Evolutionary conservation across 1,140 invertebrate species (phyloP).

Genomic region (Penaeus vannamei): DNA sequence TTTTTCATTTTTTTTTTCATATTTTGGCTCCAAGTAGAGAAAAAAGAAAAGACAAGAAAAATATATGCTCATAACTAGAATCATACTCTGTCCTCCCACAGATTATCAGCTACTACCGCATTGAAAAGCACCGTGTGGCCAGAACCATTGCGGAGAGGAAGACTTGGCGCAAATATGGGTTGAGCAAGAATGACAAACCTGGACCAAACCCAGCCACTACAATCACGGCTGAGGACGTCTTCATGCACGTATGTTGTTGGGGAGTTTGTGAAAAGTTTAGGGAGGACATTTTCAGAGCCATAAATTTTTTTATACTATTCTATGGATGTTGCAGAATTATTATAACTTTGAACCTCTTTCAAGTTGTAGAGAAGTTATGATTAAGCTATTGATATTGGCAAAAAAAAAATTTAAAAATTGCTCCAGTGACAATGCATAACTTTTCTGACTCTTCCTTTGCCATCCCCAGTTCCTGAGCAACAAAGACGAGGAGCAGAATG

Average conservation of each 20-base stretch:
- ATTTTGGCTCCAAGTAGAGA: neutral
- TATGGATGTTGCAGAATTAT: neutral
- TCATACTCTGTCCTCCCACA: constrained; percentile 72
- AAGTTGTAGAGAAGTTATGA: too few relatives aligned
- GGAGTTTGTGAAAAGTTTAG: too few relatives aligned
- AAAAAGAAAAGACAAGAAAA: constrained; percentile 62
- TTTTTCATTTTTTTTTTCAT: neutral
- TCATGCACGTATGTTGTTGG: constrained; percentile 79
- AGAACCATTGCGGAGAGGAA: constrained; percentile 94
- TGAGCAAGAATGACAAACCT: constrained; percentile 89
- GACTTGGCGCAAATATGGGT: constrained; percentile 95
- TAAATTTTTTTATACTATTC: neutral
- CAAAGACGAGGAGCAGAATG: constrained; percentile 87
- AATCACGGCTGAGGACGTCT: constrained; percentile 94
- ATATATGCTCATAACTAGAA: constrained; percentile 37
- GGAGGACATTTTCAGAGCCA: constrained; percentile 70
- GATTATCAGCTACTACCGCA: constrained; percentile 90
- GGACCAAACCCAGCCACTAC: constrained; percentile 98
- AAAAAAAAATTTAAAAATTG: neutral
- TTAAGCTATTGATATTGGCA: too few relatives aligned
- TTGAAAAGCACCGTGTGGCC: constrained; percentile 91
- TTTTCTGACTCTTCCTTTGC: neutral
- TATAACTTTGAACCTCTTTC: too few relatives aligned
- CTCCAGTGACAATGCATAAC: too few relatives aligned
- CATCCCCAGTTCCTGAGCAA: constrained; percentile 81